Conservation (phyloP, 2,888 invertebrate species). For the Sialis fuliginosa region DNA sequence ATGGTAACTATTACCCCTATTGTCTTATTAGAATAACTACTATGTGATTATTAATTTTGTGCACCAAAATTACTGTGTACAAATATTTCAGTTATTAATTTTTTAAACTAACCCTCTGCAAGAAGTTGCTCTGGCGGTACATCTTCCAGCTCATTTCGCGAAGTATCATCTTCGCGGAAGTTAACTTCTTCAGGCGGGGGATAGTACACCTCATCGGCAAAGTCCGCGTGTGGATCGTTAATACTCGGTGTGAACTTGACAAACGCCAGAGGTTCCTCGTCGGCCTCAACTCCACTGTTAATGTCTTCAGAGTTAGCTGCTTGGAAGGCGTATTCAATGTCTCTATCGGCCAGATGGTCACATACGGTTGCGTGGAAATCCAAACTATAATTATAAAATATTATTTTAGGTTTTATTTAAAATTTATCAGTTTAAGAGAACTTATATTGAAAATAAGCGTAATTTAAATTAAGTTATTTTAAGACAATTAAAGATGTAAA, state of each 20-base stretch:
- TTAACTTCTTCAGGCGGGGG: slow-evolving; percentile 42
- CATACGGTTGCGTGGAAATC: slow-evolving; percentile 28
- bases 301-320: slow-evolving; percentile 11
- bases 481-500: too few relatives aligned
- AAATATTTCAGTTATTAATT: neutral
- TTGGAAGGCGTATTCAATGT: slow-evolving; percentile 18
- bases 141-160: neutral
- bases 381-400: slow-evolving; percentile 18
- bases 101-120: neutral
- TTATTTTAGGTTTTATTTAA: neutral
- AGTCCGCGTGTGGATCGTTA: slow-evolving; percentile 42
- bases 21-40: too few relatives aligned
- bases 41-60: too few relatives aligned
- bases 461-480: too few relatives aligned
- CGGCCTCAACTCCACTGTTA: slow-evolving; percentile 15
- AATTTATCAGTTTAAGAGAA: neutral
- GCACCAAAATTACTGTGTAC: too few relatives aligned
- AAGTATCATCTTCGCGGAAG: slow-evolving; percentile 13
- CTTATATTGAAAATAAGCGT: too few relatives aligned
- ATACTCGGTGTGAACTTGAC: slow-evolving; percentile 60
- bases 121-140: neutral
- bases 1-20: too few relatives aligned
- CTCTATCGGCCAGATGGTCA: slow-evolving; percentile 27
- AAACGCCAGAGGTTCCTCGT: slow-evolving; percentile 20
- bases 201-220: slow-evolving; percentile 66